Base-by-base conservation (phyloP, 2,888 invertebrate genomes). In the Ischnura elegans region DNA sequence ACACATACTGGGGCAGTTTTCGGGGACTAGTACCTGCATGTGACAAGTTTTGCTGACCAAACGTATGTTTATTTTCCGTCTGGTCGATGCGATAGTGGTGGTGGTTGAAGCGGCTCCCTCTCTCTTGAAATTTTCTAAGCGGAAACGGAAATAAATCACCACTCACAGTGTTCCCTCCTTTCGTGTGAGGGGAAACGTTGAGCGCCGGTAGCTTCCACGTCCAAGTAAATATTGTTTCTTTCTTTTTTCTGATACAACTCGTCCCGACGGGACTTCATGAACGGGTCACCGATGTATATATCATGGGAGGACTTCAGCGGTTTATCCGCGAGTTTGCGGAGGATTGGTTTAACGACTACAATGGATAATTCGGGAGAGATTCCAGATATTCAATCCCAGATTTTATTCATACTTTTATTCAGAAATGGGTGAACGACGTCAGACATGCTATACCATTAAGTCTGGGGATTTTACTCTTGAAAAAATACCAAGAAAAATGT, bases 21-120 rank as follows among this genome's bases (percentile, higher is more conserved):
- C 61, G 55, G 55, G 90, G 43, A 66, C 87, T 66, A 90, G 90
- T 90, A 61, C 29, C 8, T 43, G 76, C 76, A 76, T 43, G 90
- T 90, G 90, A 90, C 90, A 90, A 90, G 61, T 90, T 90, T 29
- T 76, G 90, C 90, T 90, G 90, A 90, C 90, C 90, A 90, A 90
- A 61, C 90, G 90, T 66, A 90, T 61, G 43, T 43, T 55, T 90
- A 61, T 90, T 90, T 61, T 61, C 36, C 29, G 76, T 76, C 29
- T 76, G 76, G 36, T 2, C 43, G 25, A n/a, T n/a, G n/a, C n/a
- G n/a, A n/a, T n/a, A n/a, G n/a, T 45, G n/a, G 86, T 51, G 19
- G 42, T 29, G 29, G 42, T 5, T 51, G 16, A 19, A 13, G 2
- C 51, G 2, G 16, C 51, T 19, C 51, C 2, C 51, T 8, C 5